Conservation (phyloP, 2,113 vertebrate species). For the Cryptotis parvus region DNA sequence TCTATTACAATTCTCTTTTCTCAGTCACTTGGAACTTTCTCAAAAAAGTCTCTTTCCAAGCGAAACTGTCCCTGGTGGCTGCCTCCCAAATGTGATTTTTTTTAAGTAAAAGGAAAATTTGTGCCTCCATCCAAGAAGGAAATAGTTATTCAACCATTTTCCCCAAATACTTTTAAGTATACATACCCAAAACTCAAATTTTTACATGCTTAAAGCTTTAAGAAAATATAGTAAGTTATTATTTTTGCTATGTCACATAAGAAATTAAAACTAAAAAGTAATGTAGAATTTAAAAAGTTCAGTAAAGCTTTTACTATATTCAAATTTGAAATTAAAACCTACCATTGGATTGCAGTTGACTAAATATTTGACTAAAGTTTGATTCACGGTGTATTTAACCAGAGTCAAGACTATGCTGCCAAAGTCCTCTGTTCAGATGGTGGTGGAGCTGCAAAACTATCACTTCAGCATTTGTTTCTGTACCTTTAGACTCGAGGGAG, state of each 20-base stretch:
- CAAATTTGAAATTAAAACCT: conserved; percentile 28
- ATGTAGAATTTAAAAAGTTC: conserved; percentile 32
- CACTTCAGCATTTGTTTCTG: not conserved
- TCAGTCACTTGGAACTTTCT: conserved; percentile 81
- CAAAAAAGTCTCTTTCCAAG: conserved; percentile 78
- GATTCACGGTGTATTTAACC: conserved; percentile 12
- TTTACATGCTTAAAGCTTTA: conserved; percentile 53
- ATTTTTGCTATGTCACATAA: not conserved
- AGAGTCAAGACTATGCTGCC: not conserved
- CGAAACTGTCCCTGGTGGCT: conserved; percentile 78
- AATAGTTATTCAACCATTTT: conserved; percentile 73
- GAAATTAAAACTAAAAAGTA: conserved; percentile 45
- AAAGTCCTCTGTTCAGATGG: not conserved
- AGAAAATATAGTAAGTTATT: conserved; percentile 44
- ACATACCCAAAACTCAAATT: conserved; percentile 52
- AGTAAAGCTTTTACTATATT: not conserved
- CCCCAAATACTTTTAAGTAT: conserved; percentile 47
- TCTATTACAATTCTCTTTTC: conserved; percentile 81
- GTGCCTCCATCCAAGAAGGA: conserved; percentile 75
- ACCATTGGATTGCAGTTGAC: not conserved
- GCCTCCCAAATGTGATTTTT: conserved; percentile 74
- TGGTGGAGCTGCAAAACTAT: not conserved
- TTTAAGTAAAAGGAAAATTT: conserved; percentile 78
- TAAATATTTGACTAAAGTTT: conserved; percentile 36
- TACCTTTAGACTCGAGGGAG: not conserved